Base-by-base conservation (phyloP, 2,113 vertebrate genomes). In the Heterocephalus glaber region DNA sequence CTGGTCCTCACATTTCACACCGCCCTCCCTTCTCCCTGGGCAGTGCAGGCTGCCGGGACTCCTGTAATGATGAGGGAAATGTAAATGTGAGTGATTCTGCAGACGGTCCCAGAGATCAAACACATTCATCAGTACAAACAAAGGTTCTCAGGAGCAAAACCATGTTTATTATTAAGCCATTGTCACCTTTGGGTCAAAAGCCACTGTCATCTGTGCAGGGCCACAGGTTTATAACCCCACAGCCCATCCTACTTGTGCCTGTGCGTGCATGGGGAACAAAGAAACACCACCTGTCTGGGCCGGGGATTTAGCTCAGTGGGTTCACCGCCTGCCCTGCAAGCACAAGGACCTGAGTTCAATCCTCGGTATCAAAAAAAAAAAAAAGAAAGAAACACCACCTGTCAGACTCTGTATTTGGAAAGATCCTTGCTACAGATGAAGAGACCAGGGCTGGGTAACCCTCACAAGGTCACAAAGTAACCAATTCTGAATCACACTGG, bases 1-100 rank as follows among this genome's bases (percentile, higher is more conserved):
- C n/a, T n/a, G n/a, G n/a, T n/a, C 38, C 60, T 22, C 8, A 6
- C 52, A 2, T 12, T 4, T 41, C 0, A 11, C 0, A 19, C 12
- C 10, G 7, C 58, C 24, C 30, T 22, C 12, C 24, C 52, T 28
- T 10, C 20, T 22, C 61, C 28, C 16, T 3, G 1, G 81, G 54
- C 17, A 26, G 17, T 33, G 4, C 76, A 13, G 81, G 54, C 65
- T 26, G 49, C 13, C 13, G 1, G 0, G 20, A 26, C 38, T 84
- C 58, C 44, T 38, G 7, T 0, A 0, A 65, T 1, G 30, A 13
- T 3, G 12, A 35, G 47, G 30, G 65, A 74, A 30, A 20, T 38
- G 49, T 30, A 58, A 35, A 22, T 30, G 1, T 3, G 70, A 85
- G 90, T 44, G 38, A 24, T 33, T 30, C 13, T 12, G 72, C 5